Evolutionary conservation across 2,113 vertebrate species (phyloP).

Genomic region (Clarias batrachus): DNA sequence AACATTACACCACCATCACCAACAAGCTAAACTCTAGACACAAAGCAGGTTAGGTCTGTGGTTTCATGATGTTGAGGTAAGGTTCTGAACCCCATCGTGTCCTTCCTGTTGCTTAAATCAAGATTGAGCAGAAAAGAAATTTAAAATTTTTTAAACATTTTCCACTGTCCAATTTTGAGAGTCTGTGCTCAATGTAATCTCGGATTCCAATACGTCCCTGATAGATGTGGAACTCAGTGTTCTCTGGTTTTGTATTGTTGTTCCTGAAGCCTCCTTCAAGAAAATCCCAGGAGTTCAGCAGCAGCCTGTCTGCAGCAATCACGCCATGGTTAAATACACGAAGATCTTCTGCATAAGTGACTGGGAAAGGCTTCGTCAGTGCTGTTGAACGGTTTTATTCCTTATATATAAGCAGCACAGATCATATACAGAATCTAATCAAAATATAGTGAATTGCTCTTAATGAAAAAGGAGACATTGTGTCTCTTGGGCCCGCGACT

Average conservation of each 20-base stretch:
- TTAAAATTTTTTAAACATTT: background rate
- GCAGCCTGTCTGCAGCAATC: background rate
- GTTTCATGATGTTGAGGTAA: background rate
- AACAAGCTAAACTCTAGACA: background rate
- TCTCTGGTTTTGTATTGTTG: background rate
- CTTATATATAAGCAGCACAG: background rate
- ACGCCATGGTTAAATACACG: background rate
- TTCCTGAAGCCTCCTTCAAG: background rate
- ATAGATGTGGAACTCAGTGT: background rate
- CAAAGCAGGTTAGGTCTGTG: background rate
- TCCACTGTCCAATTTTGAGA: background rate
- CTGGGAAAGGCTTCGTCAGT: background rate
- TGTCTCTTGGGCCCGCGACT: constrained; percentile 25
- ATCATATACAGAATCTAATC: background rate
- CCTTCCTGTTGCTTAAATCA: background rate
- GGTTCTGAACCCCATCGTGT: background rate
- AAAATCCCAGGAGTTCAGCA: background rate
- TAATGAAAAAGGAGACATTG: constrained; percentile 22
- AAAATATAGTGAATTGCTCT: background rate
- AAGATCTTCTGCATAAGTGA: background rate
- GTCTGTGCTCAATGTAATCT: background rate
- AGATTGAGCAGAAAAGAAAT: background rate
- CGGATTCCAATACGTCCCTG: background rate
- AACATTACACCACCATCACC: background rate
- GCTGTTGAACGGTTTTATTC: background rate